A percentile compares a stretch with the other conserved stretches of the same genome.
These are phyloP conservation scores for Rhinoptilus africanus DNA, from an alignment of 2,113 vertebrate genomes.

Conservation along the genomic window DNA sequence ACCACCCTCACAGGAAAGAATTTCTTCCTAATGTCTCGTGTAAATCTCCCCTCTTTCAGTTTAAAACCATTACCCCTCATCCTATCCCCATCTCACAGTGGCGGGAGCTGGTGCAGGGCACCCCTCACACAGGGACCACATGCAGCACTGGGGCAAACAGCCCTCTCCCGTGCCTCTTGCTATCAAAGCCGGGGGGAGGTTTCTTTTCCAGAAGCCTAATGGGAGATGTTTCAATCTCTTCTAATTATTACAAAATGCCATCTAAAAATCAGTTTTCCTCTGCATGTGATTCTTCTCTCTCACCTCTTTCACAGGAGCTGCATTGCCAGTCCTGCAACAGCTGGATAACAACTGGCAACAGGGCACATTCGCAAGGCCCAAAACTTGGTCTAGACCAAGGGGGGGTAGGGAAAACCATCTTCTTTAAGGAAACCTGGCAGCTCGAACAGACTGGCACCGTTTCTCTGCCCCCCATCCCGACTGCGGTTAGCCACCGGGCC, in stretches of 20 bases:
- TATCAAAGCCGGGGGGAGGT: not conserved
- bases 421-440: not conserved
- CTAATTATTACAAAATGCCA: not conserved
- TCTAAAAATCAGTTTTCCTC: not conserved
- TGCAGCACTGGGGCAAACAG: accelerated
- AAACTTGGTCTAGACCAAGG: not conserved
- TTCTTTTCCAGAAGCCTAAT: not conserved
- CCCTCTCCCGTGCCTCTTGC: not conserved
- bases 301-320: not conserved
- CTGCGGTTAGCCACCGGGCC: accelerated
- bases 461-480: not conserved
- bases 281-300: accelerated
- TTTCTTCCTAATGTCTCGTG: no score
- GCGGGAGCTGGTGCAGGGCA: not conserved
- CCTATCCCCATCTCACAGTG: not conserved
- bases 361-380: accelerated
- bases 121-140: accelerated
- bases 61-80: no score
- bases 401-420: not conserved
- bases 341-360: not conserved
- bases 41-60: no score
- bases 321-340: not conserved
- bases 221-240: not conserved
- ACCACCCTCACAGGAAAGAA: no score
- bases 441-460: not conserved